Evolutionary conservation across 1,140 invertebrate species (phyloP).

Genomic region (Drosophila ohnishii): DNA sequence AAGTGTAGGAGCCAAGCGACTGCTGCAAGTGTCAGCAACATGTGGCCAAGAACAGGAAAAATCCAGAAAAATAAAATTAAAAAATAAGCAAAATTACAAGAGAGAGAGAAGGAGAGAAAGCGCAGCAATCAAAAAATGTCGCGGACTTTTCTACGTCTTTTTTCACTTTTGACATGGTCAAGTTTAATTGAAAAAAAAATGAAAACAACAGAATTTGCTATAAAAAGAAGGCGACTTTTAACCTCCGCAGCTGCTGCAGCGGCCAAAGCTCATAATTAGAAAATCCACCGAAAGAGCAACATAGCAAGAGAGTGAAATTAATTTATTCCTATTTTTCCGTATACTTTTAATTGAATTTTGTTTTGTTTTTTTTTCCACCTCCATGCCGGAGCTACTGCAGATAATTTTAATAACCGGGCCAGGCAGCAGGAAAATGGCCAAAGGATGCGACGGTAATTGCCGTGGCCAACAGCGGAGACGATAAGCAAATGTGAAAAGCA

Average conservation of each 20-base stretch:
- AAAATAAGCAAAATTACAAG: conserved; percentile 31
- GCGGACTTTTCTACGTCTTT: conserved; percentile 44
- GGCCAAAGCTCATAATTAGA: conserved; percentile 78
- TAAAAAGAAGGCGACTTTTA: conserved; percentile 67
- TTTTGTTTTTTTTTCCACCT: conserved; percentile 31
- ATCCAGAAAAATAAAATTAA: conserved; percentile 52
- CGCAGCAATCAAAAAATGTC: conserved; percentile 58
- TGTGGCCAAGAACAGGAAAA: conserved; percentile 64
- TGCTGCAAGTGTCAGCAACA: conserved; percentile 79
- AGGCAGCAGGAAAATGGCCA: conserved; percentile 28
- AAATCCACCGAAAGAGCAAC: conserved; percentile 26
- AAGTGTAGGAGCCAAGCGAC: conserved; percentile 18
- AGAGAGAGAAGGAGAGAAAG: conserved; percentile 18
- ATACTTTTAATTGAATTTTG: conserved; percentile 76
- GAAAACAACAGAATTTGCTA: conserved; percentile 65
- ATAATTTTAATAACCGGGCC: conserved; percentile 74
- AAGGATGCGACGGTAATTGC: conserved; percentile 77
- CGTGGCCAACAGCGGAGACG: conserved; percentile 51
- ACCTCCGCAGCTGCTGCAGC: conserved; percentile 71
- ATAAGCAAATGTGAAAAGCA: conserved; percentile 57
- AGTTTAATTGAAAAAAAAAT: conserved; percentile 75
- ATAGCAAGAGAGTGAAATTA: conserved; percentile 57
- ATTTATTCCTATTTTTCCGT: conserved; percentile 75
- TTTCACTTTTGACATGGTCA: conserved; percentile 73
- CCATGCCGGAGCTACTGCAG: conserved; percentile 47